Percentiles rank a stretch among this genome's conserved stretches.
These are phyloP conservation scores for Drosophila pectinifera DNA, from an alignment of 1,140 invertebrate species.

Conservation along the genomic window DNA sequence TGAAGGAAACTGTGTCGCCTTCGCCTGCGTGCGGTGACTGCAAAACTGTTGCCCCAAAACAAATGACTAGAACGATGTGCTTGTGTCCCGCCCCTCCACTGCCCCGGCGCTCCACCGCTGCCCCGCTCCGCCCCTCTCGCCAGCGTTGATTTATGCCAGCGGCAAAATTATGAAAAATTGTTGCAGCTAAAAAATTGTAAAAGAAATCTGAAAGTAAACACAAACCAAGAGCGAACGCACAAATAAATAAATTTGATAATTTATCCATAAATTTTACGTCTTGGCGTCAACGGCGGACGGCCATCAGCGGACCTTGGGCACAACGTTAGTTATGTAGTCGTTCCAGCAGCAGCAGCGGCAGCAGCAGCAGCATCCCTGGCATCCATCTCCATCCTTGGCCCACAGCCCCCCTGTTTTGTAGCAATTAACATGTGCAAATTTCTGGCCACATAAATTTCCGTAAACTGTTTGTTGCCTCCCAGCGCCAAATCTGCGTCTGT, in stretches of 20 bases:
- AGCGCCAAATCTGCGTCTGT: slow-evolving; percentile 49
- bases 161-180: slow-evolving; percentile 81
- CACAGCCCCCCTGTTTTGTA: slow-evolving; percentile 29
- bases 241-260: slow-evolving; percentile 74
- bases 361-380: slow-evolving; percentile 7
- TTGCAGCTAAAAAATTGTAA: slow-evolving; percentile 64
- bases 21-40: slow-evolving; percentile 53
- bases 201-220: slow-evolving; percentile 45
- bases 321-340: slow-evolving; percentile 24
- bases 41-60: slow-evolving; percentile 64
- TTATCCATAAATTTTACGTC: slow-evolving; percentile 69
- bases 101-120: background rate
- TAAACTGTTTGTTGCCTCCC: slow-evolving; percentile 46
- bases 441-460: slow-evolving; percentile 49
- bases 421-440: slow-evolving; percentile 62
- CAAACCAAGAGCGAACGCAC: slow-evolving; percentile 16
- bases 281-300: slow-evolving; percentile 41
- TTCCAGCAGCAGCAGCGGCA: slow-evolving; percentile 3
- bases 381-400: background rate
- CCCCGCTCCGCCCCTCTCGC: background rate
- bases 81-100: background rate
- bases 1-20: slow-evolving; percentile 47
- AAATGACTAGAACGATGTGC: slow-evolving; percentile 45
- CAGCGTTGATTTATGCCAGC: slow-evolving; percentile 72
- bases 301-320: slow-evolving; percentile 20